These are phyloP conservation scores for Plutella xylostella DNA, from an alignment of 2,888 invertebrate species.

Conservation along the genomic window DNA sequence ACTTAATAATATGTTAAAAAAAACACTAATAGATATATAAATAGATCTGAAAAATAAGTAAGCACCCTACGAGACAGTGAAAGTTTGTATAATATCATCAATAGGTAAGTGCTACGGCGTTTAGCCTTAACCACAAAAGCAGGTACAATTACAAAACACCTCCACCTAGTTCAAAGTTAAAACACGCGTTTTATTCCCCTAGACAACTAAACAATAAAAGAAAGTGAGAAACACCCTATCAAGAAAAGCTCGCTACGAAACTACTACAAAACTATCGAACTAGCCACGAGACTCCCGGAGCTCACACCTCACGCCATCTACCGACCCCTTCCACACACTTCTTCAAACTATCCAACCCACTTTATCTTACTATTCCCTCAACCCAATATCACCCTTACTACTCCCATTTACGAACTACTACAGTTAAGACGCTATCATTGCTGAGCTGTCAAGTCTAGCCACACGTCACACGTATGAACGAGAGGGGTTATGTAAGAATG, in stretches of 20 bases:
- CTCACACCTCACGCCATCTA: constrained; percentile 3
- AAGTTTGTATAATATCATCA: too few species aligned
- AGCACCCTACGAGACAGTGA: too few species aligned
- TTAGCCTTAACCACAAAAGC: too few species aligned
- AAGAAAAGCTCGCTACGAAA: neutral
- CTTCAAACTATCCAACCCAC: constrained; percentile 2
- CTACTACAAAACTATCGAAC: neutral
- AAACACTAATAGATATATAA: too few species aligned
- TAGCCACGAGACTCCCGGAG: too few species aligned
- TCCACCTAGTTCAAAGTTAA: too few species aligned
- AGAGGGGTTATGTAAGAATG: constrained; percentile 21
- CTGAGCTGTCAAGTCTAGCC: constrained; percentile 14
- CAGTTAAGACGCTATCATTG: constrained; percentile 2
- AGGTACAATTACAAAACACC: too few species aligned
- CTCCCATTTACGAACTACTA: neutral
- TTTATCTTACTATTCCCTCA: neutral
- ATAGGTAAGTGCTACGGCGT: too few species aligned
- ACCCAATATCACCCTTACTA: neutral
- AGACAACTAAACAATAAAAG: neutral
- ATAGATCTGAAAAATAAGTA: too few species aligned
- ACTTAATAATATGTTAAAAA: too few species aligned
- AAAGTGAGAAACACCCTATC: neutral
- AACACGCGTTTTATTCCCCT: too few species aligned
- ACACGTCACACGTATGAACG: constrained; percentile 32
- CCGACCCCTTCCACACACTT: neutral